A percentile compares a stretch with the other conserved stretches of the same genome.
Conservation (phyloP, 2,113 vertebrate genomes). For the Ceyx cyanopectus region DNA sequence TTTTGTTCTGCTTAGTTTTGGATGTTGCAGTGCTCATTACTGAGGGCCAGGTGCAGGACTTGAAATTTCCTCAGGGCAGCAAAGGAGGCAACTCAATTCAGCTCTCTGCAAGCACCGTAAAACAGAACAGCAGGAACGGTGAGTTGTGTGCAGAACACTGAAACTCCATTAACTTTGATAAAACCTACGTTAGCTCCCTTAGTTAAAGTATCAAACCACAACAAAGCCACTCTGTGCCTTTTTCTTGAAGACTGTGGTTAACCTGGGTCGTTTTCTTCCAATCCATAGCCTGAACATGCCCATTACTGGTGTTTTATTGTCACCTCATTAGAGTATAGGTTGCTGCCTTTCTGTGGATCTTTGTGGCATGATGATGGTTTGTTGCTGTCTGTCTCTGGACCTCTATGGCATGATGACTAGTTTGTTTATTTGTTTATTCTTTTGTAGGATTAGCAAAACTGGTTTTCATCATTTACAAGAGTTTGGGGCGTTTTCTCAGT, state of each 20-base stretch:
- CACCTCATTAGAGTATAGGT: neutral
- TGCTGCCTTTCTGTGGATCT: neutral
- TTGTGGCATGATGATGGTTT: neutral
- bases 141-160: constrained; percentile 53
- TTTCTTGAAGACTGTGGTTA: neutral
- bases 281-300: neutral
- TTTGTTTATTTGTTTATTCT: neutral
- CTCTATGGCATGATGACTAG: neutral
- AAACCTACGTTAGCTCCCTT: neutral
- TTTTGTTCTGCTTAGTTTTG: constrained; percentile 82
- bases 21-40: constrained; percentile 97
- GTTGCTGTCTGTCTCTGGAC: neutral
- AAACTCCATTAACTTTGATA: neutral
- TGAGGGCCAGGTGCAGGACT: constrained; percentile 97
- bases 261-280: neutral
- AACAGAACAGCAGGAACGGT: constrained; percentile 98
- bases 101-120: constrained; percentile 95
- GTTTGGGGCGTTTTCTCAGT: constrained; percentile 94
- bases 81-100: constrained; percentile 94
- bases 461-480: constrained; percentile 98
- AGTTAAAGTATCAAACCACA: neutral
- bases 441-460: constrained; percentile 92
- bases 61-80: constrained; percentile 94
- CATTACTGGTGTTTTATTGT: neutral
- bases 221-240: neutral